phyloP scores from a whole-genome alignment of 2,113 vertebrate species.

The Dipodomys spectabilis region DNA sequence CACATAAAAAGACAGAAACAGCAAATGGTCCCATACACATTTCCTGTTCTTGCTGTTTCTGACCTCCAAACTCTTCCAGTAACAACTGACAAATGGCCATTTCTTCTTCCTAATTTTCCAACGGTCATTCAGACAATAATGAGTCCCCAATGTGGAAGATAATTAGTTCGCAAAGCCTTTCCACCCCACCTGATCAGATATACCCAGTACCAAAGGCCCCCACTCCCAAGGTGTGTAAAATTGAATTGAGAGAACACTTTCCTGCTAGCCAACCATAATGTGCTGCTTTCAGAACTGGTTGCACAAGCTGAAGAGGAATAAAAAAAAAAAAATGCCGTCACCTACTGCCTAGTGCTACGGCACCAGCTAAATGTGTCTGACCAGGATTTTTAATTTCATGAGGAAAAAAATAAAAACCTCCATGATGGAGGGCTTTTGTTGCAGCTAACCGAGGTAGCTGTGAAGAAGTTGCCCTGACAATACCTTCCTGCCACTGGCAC shows the following conservation, averaged over 20 bases:
- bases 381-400: slow-evolving; percentile 59
- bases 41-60: not conserved
- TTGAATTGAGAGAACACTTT: not conserved
- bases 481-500: slow-evolving; percentile 61
- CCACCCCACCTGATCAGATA: slow-evolving; percentile 66
- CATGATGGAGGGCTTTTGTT: not conserved
- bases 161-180: slow-evolving; percentile 65
- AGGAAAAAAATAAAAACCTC: not conserved
- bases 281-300: not conserved
- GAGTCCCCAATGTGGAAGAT: slow-evolving; percentile 55
- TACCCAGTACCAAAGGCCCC: slow-evolving; percentile 17
- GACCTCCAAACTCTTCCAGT: not conserved
- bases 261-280: not conserved
- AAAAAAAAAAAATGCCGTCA: not conserved
- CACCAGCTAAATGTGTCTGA: not conserved
- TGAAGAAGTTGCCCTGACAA: slow-evolving; percentile 34
- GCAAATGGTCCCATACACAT: not conserved
- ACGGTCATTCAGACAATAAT: slow-evolving; percentile 66
- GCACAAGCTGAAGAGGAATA: not conserved
- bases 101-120: slow-evolving; percentile 50
- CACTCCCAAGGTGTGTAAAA: not conserved
- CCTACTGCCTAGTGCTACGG: not conserved
- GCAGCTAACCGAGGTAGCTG: slow-evolving; percentile 2
- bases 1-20: not conserved
- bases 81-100: slow-evolving; percentile 13